Conservation (phyloP, 53 echinoderm and acorn worm species). For the Zoroaster sp. region DNA sequence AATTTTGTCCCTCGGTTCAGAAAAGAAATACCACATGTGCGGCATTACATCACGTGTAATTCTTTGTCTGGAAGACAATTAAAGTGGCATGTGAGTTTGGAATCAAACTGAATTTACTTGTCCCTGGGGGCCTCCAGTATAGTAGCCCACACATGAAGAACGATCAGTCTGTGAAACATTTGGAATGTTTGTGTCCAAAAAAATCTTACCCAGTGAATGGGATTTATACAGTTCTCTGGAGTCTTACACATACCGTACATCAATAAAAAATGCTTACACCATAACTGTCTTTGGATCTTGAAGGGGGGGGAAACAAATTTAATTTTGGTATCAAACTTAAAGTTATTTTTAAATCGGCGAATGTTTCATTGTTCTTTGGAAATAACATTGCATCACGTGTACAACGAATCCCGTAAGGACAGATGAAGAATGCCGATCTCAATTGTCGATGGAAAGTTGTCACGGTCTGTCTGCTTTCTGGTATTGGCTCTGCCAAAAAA, state of each 20-base stretch:
- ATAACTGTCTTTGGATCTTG: too few species aligned
- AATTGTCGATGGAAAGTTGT: conserved; percentile 19
- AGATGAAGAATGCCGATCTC: conserved; percentile 15
- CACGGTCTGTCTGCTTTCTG: conserved; percentile 37
- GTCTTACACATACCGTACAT: too few species aligned
- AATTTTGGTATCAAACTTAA: not conserved
- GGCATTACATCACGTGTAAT: not conserved
- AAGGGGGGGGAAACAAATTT: too few species aligned
- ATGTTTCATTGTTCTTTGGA: not conserved
- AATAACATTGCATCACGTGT: not conserved
- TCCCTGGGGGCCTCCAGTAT: not conserved
- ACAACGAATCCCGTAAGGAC: not conserved
- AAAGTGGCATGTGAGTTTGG: not conserved
- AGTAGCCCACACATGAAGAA: not conserved
- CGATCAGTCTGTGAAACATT: not conserved
- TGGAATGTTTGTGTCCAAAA: not conserved
- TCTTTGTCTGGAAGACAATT: conserved; percentile 22
- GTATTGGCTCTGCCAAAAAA: not conserved
- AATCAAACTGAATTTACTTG: not conserved
- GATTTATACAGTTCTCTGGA: too few species aligned
- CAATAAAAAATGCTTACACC: not conserved
- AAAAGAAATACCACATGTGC: conserved; percentile 14
- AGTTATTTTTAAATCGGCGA: not conserved
- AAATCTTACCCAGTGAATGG: not conserved
- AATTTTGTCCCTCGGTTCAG: not conserved